Percentiles rank a stretch among this genome's conserved stretches.
phyloP scores from a whole-genome alignment of 2,113 vertebrate genomes.

The Aphelocoma coerulescens region DNA sequence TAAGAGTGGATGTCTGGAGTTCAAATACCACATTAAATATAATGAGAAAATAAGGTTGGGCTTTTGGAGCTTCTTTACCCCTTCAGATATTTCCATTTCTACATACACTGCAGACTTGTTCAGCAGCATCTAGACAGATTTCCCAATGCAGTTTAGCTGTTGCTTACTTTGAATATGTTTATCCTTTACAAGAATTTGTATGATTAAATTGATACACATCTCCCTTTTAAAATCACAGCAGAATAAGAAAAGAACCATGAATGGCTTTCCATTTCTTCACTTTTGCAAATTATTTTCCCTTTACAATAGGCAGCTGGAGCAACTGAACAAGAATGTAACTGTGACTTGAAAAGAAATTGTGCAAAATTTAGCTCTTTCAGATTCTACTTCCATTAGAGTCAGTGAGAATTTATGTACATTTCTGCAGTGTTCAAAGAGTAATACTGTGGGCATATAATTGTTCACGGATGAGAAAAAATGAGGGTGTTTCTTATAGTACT shows the following conservation, averaged over 20 bases:
- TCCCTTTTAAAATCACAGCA: not conserved
- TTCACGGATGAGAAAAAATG: not conserved
- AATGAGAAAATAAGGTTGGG: not conserved
- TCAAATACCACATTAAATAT: not conserved
- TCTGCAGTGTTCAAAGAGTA: not conserved
- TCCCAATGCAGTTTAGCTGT: not conserved
- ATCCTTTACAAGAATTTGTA: not conserved
- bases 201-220: not conserved
- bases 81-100: not conserved
- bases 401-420: not conserved
- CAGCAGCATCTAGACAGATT: not conserved
- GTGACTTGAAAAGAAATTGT: not conserved
- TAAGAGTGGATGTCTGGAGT: not conserved
- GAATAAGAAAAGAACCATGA: not conserved
- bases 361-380: not conserved
- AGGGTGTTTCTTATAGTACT: not conserved
- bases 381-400: not conserved
- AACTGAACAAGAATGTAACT: not conserved
- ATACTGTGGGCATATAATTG: not conserved
- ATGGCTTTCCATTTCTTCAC: not conserved
- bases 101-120: not conserved
- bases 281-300: not conserved
- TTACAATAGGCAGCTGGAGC: not conserved
- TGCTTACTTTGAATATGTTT: not conserved
- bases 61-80: not conserved